Evolutionary conservation across 2,113 vertebrate species (phyloP), one percentile per base, ranked within the genome.

Genomic region (Elgaria multicarinata): DNA sequence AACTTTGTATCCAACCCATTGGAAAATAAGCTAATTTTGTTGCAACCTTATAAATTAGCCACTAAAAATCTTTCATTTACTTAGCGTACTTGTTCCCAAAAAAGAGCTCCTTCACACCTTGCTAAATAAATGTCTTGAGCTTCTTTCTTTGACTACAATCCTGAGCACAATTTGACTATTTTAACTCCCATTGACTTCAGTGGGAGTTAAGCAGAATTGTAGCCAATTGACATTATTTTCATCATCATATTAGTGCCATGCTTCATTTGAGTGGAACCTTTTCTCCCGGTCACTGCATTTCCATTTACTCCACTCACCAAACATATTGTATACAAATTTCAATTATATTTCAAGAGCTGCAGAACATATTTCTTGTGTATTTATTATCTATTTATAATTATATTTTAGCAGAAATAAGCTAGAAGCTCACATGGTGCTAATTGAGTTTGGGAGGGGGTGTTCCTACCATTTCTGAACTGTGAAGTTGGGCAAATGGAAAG

Each of bases 351-450:
- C 31, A 90, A 72, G 24, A 86, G 24, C 69, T 77, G 80, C 82
- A 26, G 80, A 91, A 91, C 87, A 69, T 66, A 84, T 88, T 87
- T 78, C 92, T 89, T 95, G 93, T 31, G 87, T 97, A 96, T 97
- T 97, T 97, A 97, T 95, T 94, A 75, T 76, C 88, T 95, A 90
- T 97, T 92, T 96, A 91, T 96, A 92, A 93, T 94, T 90, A 84
- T 96, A 91, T 94, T 96, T 96, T 92, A 92, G 91, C 93, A 82
- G 72, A 92, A 89, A 90, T 90, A 76, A 92, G 87, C 83, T 94
- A 80, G 89, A 92, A 86, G 83, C 86, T 85, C 76, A 64, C 87
- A 22, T 62, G 93, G 96, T 93, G 92, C 96, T 97, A 90, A 90
- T 85, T 92, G 85, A 64, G 46, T 87, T 62, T 79, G 42, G 72